These are phyloP conservation scores for Electrona antarctica DNA, from an alignment of 2,113 vertebrate species.

Conservation along the genomic window DNA sequence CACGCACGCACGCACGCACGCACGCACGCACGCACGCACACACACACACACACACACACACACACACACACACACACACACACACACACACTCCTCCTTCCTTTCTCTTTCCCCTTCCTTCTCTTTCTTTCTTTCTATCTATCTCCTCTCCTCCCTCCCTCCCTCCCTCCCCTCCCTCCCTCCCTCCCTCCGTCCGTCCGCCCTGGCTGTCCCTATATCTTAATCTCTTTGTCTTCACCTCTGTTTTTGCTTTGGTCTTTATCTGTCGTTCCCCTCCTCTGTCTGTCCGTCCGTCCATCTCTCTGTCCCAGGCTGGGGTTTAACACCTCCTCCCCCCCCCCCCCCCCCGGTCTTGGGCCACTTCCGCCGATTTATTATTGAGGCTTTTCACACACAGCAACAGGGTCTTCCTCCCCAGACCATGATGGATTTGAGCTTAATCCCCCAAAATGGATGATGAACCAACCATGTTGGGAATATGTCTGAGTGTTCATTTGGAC, in stretches of 20 bases:
- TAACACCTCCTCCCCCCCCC: conserved; percentile 61
- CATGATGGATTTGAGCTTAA: conserved; percentile 63
- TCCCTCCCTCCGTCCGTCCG: conserved; percentile 11
- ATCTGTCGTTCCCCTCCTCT: not conserved
- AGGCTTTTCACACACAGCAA: too few relatives aligned
- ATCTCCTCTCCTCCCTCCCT: not conserved
- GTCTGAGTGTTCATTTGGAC: too few relatives aligned
- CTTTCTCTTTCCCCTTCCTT: conserved; percentile 34
- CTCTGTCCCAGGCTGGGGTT: conserved; percentile 51
- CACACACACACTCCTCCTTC: conserved; percentile 16
- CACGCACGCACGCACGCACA: conserved; percentile 26
- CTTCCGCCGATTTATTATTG: conserved; percentile 73
- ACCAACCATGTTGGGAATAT: too few relatives aligned
- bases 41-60: conserved; percentile 18
- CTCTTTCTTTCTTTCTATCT: conserved; percentile 38
- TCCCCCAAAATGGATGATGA: not conserved
- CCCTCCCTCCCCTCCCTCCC: not conserved
- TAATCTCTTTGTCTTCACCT: not conserved
- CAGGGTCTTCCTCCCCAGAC: conserved; percentile 59
- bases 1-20: conserved; percentile 13
- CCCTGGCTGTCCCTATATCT: not conserved
- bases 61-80: conserved; percentile 30
- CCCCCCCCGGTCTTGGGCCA: too few relatives aligned
- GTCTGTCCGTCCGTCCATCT: conserved; percentile 48
- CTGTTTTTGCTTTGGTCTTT: conserved; percentile 18